A percentile compares a stretch with the other conserved stretches of the same genome.
These are phyloP conservation scores for Drosophila falleni DNA, from an alignment of 2,888 invertebrate genomes.

Conservation along the genomic window DNA sequence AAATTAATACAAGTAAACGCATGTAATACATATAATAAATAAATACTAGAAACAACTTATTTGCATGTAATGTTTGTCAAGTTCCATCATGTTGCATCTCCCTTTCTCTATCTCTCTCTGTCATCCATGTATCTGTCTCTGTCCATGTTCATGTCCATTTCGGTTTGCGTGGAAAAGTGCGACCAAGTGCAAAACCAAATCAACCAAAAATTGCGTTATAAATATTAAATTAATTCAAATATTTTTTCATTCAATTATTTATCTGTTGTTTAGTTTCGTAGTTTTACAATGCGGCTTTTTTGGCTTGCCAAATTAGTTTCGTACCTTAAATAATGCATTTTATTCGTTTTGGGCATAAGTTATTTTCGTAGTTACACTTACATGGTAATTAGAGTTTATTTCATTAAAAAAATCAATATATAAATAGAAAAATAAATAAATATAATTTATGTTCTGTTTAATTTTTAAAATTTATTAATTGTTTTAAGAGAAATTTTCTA, in stretches of 20 bases:
- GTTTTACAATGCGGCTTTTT: slow-evolving; percentile 19
- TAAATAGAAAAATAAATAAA: too few relatives aligned
- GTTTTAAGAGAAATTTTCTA: too few relatives aligned
- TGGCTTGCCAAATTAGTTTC: slow-evolving; percentile 21
- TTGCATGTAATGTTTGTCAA: slow-evolving; percentile 62
- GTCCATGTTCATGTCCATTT: neutral
- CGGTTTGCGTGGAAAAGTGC: slow-evolving; percentile 29
- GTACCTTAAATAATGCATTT: slow-evolving; percentile 21
- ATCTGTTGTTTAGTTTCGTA: neutral
- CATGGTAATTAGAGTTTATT: neutral
- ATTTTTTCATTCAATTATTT: slow-evolving; percentile 6
- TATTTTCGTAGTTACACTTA: too few relatives aligned
- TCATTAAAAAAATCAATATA: neutral
- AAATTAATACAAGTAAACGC: slow-evolving; percentile 37
- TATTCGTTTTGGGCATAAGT: neutral
- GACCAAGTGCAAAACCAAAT: slow-evolving; percentile 74
- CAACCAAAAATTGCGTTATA: slow-evolving; percentile 65
- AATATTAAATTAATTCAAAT: slow-evolving; percentile 59
- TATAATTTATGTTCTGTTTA: too few relatives aligned
- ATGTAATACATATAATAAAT: slow-evolving; percentile 36
- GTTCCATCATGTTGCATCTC: slow-evolving; percentile 22
- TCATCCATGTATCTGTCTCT: neutral
- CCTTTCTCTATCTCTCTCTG: neutral
- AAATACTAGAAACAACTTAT: slow-evolving; percentile 46
- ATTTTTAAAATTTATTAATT: too few relatives aligned